Evolutionary conservation across 2,113 vertebrate species (phyloP), one percentile per base, ranked within the genome.

Genomic region (Glaucomys volans): DNA sequence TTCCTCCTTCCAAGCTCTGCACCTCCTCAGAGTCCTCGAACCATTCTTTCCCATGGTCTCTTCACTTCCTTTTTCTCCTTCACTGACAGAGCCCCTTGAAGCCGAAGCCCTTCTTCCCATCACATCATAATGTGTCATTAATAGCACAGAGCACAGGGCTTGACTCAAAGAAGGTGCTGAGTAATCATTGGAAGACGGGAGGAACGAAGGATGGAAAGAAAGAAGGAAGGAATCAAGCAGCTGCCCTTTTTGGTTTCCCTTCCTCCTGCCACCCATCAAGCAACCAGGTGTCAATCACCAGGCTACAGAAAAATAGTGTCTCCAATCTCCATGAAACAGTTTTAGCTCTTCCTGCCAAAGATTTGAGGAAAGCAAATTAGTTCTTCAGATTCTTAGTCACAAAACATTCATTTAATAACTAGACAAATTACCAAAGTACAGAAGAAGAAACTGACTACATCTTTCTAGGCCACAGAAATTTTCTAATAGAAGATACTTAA

Each of bases 291-390:
- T 66, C 85, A 52, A 54, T 59, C 66, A 94, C n/a, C 0, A 80
- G 75, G 22, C 64, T 80, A n/a, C 81, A 59, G 24, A 16, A 62
- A 75, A 82, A 64, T 18, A 12, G 6, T 40, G 40, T 86, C 79
- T 94, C 71, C 74, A 95, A 50, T 84, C 30, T 59, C 47, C 76
- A 83, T 11, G 17, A 92, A 95, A 84, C 11, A 42, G 22, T 88
- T 95, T 90, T 76, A 92, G 83, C n/a, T 80, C 59, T 87, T 94
- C 30, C 88, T 94, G 59, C 67, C 87, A 93, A 95, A 66, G 80
- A 90, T 59, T 84, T 0, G 8, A 81, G 69, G 85, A 82, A 92
- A 95, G 47, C 42, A 96, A 96, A 96, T 95, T 37, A 96, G 76
- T 35, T 90, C 80, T 79, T 87, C 28, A 93, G 79, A 95, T 37